Evolutionary conservation across 23 tunicate species (phyloP), one percentile per base, ranked within the genome.

Genomic region (Styela plicata): DNA sequence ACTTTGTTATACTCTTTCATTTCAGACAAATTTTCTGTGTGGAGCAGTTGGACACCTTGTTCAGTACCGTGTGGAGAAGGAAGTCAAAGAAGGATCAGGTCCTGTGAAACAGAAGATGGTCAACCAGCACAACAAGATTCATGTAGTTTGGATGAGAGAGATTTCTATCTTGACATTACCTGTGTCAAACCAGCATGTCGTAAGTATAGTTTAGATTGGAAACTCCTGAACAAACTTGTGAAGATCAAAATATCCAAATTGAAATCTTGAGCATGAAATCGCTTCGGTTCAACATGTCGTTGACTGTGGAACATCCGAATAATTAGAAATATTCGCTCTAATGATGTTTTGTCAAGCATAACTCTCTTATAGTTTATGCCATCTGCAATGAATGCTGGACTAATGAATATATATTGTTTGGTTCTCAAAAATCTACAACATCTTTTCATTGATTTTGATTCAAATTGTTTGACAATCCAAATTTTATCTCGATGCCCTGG

Each of bases 171-270:
- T 30, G 20, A 18, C 5, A 34, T 33, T 36, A 71, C 35, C 5
- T 71, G 77, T 36, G 5, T 32, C 37, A 31, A 34, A 71, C 36
- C 35, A 18, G 77, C 35, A 3, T 71, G 77, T 34, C 77, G 77
- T 71, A 29, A 71, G 77, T 71, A 71, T 30, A 71, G 19, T 18
- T 57, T 57, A 57, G 64, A 57, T 20, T 57, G n/a, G n/a, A n/a
- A 57, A 18, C 64, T 18, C 18, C 64, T 57, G 64, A n/a, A n/a
- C n/a, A n/a, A n/a, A n/a, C n/a, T n/a, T n/a, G n/a, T n/a, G n/a
- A n/a, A n/a, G n/a, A n/a, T n/a, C n/a, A n/a, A n/a, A n/a, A n/a
- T n/a, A n/a, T n/a, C n/a, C n/a, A n/a, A n/a, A n/a, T n/a, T n/a
- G n/a, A n/a, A n/a, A n/a, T n/a, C n/a, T n/a, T n/a, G 64, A 18